These are phyloP conservation scores for Dorcus hopei DNA, from an alignment of 2,888 invertebrate genomes.

Conservation along the genomic window DNA sequence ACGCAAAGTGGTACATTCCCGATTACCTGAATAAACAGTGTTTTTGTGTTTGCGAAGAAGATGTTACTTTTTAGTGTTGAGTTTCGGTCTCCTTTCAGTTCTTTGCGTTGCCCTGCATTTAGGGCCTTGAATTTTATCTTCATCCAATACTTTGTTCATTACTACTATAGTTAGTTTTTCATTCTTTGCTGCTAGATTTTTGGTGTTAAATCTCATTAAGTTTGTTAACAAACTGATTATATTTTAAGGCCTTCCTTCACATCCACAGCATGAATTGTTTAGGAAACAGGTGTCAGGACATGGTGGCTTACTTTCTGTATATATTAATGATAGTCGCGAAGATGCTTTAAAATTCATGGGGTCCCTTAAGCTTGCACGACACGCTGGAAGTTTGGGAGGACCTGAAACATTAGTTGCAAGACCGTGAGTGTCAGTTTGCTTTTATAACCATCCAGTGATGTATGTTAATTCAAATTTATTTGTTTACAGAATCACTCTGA, in stretches of 20 bases:
- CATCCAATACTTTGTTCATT: too few species aligned
- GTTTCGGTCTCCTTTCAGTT: too few species aligned
- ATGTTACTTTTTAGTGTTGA: too few species aligned
- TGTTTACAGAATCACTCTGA: constrained; percentile 78
- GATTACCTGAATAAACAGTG: too few species aligned
- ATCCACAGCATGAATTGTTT: constrained; percentile 80
- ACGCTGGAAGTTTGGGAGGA: constrained; percentile 94
- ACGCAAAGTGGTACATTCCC: too few species aligned
- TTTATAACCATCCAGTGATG: neutral
- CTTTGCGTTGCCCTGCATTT: too few species aligned
- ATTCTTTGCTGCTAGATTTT: too few species aligned
- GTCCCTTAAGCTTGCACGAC: constrained; percentile 72
- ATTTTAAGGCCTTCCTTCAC: constrained; percentile 67
- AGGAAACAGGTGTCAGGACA: constrained; percentile 80
- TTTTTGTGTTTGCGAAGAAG: too few species aligned
- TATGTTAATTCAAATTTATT: neutral
- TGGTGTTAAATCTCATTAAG: too few species aligned
- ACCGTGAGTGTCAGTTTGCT: constrained; percentile 65
- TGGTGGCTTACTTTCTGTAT: constrained; percentile 91
- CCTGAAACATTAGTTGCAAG: constrained; percentile 92
- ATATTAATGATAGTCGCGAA: constrained; percentile 71
- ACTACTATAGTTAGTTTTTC: too few species aligned
- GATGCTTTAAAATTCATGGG: constrained; percentile 73
- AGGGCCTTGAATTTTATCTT: too few species aligned
- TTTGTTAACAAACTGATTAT: neutral